Percentiles rank a stretch among this genome's conserved stretches.
Conservation (phyloP, 2,113 vertebrate genomes). For the Balaeniceps rex region DNA sequence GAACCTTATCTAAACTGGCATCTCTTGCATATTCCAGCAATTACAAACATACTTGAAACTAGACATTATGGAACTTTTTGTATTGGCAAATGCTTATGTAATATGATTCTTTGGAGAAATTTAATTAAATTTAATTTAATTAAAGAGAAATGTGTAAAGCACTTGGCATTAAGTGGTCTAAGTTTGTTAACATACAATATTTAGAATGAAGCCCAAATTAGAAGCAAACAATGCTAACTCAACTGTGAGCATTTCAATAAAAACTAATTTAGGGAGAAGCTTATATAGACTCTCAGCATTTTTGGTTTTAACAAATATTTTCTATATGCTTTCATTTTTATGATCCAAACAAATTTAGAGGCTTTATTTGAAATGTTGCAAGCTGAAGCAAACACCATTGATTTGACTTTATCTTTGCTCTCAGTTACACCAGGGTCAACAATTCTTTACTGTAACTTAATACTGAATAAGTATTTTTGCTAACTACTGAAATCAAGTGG, state of each 20-base stretch:
- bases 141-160: background rate
- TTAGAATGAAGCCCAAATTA: background rate
- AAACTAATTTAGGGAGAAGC: background rate
- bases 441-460: background rate
- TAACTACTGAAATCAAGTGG: background rate
- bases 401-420: background rate
- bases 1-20: background rate
- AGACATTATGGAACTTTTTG: background rate
- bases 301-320: background rate
- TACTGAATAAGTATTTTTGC: conserved; percentile 3
- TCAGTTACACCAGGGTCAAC: background rate
- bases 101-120: background rate
- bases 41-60: background rate
- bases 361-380: background rate
- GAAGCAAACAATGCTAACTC: background rate
- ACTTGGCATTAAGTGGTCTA: background rate
- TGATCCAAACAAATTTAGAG: background rate
- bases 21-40: background rate
- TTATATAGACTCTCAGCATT: background rate
- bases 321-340: background rate
- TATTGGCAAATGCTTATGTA: background rate
- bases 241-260: background rate
- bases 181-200: background rate
- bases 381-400: background rate
- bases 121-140: conserved; percentile 27